A percentile compares a stretch with the other conserved stretches of the same genome.
These are phyloP conservation scores for Apodemia zela DNA, from an alignment of 2,888 invertebrate genomes.

Conservation along the genomic window DNA sequence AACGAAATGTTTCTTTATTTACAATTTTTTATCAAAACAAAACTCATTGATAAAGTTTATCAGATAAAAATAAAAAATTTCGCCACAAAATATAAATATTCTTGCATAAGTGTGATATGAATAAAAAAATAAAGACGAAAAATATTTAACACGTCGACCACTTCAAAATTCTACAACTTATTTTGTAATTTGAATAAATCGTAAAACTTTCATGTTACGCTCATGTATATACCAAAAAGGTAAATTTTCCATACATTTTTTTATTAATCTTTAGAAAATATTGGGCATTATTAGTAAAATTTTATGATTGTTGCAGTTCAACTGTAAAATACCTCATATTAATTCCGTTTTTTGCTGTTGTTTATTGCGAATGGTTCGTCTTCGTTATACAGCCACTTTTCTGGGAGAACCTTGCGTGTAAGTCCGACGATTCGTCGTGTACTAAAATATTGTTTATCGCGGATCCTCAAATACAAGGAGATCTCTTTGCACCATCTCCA, in stretches of 20 bases:
- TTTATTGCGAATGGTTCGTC: constrained; percentile 81
- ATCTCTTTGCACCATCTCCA: constrained; percentile 84
- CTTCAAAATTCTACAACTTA: too few relatives aligned
- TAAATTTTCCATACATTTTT: neutral
- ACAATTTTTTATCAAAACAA: constrained; percentile 12
- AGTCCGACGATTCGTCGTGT: constrained; percentile 62
- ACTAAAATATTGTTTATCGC: constrained; percentile 87
- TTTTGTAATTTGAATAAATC: neutral
- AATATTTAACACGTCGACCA: neutral
- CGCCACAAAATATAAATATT: neutral
- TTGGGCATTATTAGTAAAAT: too few relatives aligned
- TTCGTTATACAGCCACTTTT: constrained; percentile 62
- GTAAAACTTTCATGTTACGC: neutral
- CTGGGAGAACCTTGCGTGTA: constrained; percentile 73
- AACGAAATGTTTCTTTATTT: constrained; percentile 6
- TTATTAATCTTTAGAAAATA: too few relatives aligned
- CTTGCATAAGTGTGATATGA: neutral
- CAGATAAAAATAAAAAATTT: neutral
- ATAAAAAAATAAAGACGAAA: neutral
- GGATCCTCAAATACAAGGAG: constrained; percentile 96
- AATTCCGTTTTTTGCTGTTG: constrained; percentile 43
- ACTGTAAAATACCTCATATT: constrained; percentile 54
- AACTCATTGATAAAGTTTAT: constrained; percentile 5
- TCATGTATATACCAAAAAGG: constrained; percentile 26
- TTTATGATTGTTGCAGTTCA: constrained; percentile 43